phyloP scores from a whole-genome alignment of 2,888 invertebrate genomes.

The Zootermopsis nevadensis region DNA sequence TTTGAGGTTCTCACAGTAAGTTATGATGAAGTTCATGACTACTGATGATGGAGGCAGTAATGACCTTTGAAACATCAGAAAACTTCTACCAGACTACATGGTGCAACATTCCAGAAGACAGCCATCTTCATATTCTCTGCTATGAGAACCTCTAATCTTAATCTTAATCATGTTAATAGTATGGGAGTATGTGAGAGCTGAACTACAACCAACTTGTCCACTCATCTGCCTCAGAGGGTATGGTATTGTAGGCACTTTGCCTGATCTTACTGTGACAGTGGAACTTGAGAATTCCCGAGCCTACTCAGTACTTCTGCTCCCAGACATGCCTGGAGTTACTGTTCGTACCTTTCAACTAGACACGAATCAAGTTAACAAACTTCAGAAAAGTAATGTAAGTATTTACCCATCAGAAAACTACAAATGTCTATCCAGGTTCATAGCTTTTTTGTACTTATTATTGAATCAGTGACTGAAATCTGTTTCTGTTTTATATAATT shows the following conservation, averaged over 20 bases:
- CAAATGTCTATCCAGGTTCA: too few relatives aligned
- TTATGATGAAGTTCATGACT: too few relatives aligned
- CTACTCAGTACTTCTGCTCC: slow-evolving; percentile 15
- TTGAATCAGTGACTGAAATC: too few relatives aligned
- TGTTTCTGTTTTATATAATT: too few relatives aligned
- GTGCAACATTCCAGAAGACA: too few relatives aligned
- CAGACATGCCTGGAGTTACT: slow-evolving; percentile 18
- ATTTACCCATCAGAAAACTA: background rate
- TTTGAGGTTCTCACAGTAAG: too few relatives aligned
- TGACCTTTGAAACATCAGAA: too few relatives aligned
- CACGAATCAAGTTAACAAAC: background rate
- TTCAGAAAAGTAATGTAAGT: background rate
- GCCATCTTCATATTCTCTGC: too few relatives aligned
- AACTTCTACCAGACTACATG: too few relatives aligned
- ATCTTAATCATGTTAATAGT: slow-evolving; percentile 3
- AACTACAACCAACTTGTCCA: slow-evolving; percentile 10
- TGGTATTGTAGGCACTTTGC: slow-evolving; percentile 10
- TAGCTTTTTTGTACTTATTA: too few relatives aligned
- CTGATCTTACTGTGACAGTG: slow-evolving; percentile 3
- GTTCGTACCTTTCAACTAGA: slow-evolving; percentile 12
- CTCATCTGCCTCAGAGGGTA: slow-evolving; percentile 10
- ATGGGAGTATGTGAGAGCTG: slow-evolving; percentile 26
- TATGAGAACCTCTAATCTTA: background rate
- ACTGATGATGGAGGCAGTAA: too few relatives aligned
- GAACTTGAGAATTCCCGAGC: background rate